phyloP scores from a whole-genome alignment of 2,797 vertebrate species.

The Hapalemur alaotrensis region DNA sequence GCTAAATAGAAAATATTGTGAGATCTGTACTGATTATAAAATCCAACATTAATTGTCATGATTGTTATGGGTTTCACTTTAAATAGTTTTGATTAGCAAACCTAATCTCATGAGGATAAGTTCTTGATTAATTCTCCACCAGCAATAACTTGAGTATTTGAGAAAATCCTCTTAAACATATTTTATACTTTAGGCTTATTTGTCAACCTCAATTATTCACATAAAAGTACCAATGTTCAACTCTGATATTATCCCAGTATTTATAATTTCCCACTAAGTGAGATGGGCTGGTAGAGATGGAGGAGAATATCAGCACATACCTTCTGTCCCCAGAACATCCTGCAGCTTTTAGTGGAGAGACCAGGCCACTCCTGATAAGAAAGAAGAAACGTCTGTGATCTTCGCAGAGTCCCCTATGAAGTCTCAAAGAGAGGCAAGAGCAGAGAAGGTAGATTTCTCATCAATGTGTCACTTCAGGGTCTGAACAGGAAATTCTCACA shows the following conservation, averaged over 20 bases:
- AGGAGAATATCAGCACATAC: background rate
- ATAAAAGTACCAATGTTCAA: background rate
- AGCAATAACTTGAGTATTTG: background rate
- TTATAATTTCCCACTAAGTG: background rate
- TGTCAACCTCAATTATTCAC: background rate
- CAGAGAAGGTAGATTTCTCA: too few relatives aligned
- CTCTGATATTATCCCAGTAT: background rate
- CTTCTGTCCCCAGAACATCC: background rate
- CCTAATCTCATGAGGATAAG: background rate
- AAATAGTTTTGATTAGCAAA: background rate
- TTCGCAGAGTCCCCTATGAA: background rate
- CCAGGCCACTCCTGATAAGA: background rate
- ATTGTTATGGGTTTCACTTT: background rate
- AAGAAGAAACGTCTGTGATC: background rate
- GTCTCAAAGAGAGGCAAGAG: background rate
- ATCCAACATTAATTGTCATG: background rate
- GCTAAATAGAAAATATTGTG: background rate
- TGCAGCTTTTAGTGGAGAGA: background rate
- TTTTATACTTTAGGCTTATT: background rate
- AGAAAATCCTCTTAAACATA: background rate
- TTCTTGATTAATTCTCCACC: background rate
- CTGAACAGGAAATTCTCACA: too few relatives aligned
- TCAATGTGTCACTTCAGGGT: too few relatives aligned
- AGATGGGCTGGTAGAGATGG: background rate
- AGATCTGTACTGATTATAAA: background rate